Base-by-base conservation (phyloP, 2,797 vertebrate genomes). In the Arremon brunneinucha region DNA sequence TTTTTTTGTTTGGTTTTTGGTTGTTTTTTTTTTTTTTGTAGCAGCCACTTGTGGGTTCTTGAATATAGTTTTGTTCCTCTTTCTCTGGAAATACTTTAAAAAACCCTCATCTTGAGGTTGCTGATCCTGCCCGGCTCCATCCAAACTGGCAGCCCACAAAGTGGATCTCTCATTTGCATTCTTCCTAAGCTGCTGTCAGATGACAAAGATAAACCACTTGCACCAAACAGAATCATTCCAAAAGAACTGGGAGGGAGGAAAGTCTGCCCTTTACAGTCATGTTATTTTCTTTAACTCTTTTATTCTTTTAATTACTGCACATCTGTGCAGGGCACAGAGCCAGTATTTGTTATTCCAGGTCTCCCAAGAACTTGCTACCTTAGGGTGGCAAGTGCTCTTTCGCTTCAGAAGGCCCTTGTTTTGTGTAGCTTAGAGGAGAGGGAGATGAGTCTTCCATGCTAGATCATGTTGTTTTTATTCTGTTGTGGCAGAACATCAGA, bases 221-320 rank as follows among this genome's bases (percentile, higher is more conserved):
- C 91, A 97, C 94, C 96, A 96, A 96, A 92, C 78, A 72, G 65
- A 96, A 94, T 39, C 81, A 83, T 96, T 95, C 93, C 95, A 89
- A 94, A 92, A 92, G 83, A 91, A 49, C 43, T 84, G 86, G 49
- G 78, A 56, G 62, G 88, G 85, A 90, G 53, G 50, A 93, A 81
- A 64, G 28, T 56, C 71, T 86, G 35, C 47, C 75, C 56, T 57
- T 74, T 67, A 34, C 59, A 84, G 52, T 68, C 52, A 43, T 27
- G 52, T 71, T 80, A 3, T 64, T 53, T 44, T 86, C 47, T 83
- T 39, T 23, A 57, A 35, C 37, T 79, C 75, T 86, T 44, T 81
- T 63, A 34, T 8, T 53, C 63, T 92, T 83, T 44, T 37, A 69
- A 86, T 84, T 94, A 67, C 65, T 83, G 53, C 87, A 59, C 78